A percentile compares a stretch with the other conserved stretches of the same genome.
These are phyloP conservation scores for Chaunax sp. DNA, from an alignment of 2,797 vertebrate genomes.

Conservation along the genomic window DNA sequence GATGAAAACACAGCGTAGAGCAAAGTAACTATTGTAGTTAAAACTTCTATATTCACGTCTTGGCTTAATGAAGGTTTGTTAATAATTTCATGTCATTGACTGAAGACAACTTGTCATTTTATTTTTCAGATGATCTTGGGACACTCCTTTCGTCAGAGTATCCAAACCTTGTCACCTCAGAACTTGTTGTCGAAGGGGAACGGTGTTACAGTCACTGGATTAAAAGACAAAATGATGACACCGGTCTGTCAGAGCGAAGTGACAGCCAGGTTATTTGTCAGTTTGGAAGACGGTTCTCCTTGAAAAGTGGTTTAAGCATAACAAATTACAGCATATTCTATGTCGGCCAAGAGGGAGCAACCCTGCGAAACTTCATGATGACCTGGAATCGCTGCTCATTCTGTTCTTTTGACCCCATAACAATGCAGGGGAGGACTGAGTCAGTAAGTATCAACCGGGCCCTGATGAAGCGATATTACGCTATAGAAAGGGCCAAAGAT, in stretches of 20 bases:
- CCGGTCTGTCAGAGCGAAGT: conserved; percentile 19
- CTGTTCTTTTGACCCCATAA: conserved; percentile 88
- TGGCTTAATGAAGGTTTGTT: background rate
- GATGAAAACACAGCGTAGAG: background rate
- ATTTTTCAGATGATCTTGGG: conserved; percentile 71
- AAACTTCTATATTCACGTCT: too few species aligned
- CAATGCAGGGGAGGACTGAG: conserved; percentile 79
- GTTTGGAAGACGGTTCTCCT: conserved; percentile 79
- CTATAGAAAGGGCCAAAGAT: conserved; percentile 92
- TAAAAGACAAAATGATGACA: conserved; percentile 2
- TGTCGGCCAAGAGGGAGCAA: conserved; percentile 84
- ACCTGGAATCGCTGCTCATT: conserved; percentile 90
- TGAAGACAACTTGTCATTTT: background rate
- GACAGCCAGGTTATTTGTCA: conserved; percentile 55
- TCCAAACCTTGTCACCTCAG: conserved; percentile 76
- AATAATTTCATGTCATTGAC: background rate
- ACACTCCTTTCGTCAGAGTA: conserved; percentile 71
- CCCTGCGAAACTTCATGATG: conserved; percentile 91
- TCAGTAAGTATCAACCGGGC: conserved; percentile 84
- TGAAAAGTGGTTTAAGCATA: conserved; percentile 66
- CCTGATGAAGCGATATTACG: conserved; percentile 91
- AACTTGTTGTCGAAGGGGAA: conserved; percentile 74
- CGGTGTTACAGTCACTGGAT: conserved; percentile 57
- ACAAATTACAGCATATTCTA: conserved; percentile 82
- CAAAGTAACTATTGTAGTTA: background rate